Evolutionary conservation across 2,113 vertebrate species (phyloP), one percentile per base, ranked within the genome.

Genomic region (Rhadina sibilatrix): DNA sequence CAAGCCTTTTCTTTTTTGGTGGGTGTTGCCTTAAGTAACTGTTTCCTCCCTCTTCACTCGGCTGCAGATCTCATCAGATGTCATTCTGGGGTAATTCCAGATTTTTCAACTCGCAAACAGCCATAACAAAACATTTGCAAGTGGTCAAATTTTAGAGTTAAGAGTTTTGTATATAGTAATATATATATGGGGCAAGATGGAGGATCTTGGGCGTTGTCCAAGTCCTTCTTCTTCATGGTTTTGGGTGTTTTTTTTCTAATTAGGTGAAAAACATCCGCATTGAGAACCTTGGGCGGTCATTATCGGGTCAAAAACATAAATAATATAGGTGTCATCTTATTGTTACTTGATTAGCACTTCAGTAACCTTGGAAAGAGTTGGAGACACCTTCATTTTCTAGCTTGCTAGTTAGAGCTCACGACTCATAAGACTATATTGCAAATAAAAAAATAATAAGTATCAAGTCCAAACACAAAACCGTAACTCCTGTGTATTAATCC

Each of bases 101-200:
- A 38, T 28, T 85, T 81, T 72, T 35, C 38, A 56, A 46, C 54
- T 40, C 7, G 5, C 40, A 65, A 79, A 21, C 1, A 1, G 25
- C 63, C 70, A 6, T 2, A 57, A 90, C 15, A 80, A 23, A 93
- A 64, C 20, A 69, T 21, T 11, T 75, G 17, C n/a, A 57, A 56
- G 12, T 0, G 0, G 61, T 12, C 15, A 31, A 24, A 59, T 59
- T n/a, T 35, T 25, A 35, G 22, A 59, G 35, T 59, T 17, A 35
- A 35, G 15, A 16, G 25, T 59, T 25, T 35, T 24, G n/a, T 35
- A 17, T 17, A 11, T 17, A 35, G n/a, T 25, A 35, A 35, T 59
- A 59, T 16, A 59, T 16, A 35, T 59, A 25, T 15, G 7, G 23
- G 57, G 57, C n/a, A 59, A 59, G 57, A 35, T 59, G 57, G 57